Evolutionary conservation across 2,113 vertebrate species (phyloP), one percentile per base, ranked within the genome.

Genomic region (Megaceryle torquata): DNA sequence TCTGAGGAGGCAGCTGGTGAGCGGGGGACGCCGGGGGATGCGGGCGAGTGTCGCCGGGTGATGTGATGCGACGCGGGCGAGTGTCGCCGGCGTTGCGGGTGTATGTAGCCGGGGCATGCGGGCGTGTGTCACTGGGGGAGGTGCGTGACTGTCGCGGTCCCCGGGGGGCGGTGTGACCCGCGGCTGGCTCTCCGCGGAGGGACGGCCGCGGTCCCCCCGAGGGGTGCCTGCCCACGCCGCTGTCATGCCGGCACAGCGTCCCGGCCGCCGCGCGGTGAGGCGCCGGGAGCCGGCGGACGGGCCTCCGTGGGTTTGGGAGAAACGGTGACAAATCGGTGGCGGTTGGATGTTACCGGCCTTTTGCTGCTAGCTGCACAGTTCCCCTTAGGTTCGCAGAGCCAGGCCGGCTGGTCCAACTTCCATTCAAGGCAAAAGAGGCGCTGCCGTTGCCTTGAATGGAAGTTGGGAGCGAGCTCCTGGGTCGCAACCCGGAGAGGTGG

Each of bases 1-100:
- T 80, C 97, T 99, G 71, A 90, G 98, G 88, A 98, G 98, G 97
- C 99, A 99, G 91, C 97, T 99, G 99, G 99, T 99, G 98, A 88
- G 98, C 95, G 46, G 72, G 35, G 17, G 71, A 28, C 18, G 54
- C 54, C 24, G 54, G 29, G 56, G 28, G 31, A 59, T 60, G n/a
- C 21, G 61, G 61, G 37, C 9, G 59, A 5, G 25, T 24, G 48
- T 50, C 18, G 29, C 54, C 25, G 29, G 31, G 19, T 16, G 31
- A 59, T 37, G 22, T 37, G 37, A 37, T 37, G 37, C 37, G 37
- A 37, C 21, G 61, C 37, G 60, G 3, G n/a, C 24, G 37, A 4
- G 25, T 59, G 33, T 57, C 56, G 31, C 56, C 33, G 33, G 59
- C 37, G 37, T 37, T 37, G 37, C 37, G 37, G 37, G 37, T 37